Evolutionary conservation across 2,888 invertebrate species (phyloP).

Genomic region (Drosophila vallismaia): DNA sequence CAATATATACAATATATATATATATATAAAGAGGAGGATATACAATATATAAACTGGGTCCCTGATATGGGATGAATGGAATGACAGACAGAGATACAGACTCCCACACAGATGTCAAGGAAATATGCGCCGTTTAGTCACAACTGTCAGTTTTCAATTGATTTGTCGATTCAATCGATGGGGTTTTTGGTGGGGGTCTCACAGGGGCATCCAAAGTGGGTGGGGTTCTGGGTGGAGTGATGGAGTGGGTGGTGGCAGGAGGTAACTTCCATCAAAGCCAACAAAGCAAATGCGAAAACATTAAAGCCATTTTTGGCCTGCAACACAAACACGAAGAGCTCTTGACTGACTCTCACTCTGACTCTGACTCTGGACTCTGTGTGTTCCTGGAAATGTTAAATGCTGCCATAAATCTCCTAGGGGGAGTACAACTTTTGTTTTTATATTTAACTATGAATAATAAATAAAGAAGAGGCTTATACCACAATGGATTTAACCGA

Average conservation of each 20-base stretch:
- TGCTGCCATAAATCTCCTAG: slow-evolving; percentile 31
- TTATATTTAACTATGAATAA: slow-evolving; percentile 35
- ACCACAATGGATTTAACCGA: not conserved
- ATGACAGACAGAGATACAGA: slow-evolving; percentile 50
- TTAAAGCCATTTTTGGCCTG: slow-evolving; percentile 72
- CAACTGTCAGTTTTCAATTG: slow-evolving; percentile 78
- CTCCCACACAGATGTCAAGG: slow-evolving; percentile 73
- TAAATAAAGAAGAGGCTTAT: slow-evolving; percentile 18
- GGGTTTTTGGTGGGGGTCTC: slow-evolving; percentile 7
- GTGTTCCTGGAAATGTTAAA: slow-evolving; percentile 35
- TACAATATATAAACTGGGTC: slow-evolving; percentile 19
- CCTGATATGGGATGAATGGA: slow-evolving; percentile 8
- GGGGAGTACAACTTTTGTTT: slow-evolving; percentile 32
- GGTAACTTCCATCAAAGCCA: slow-evolving; percentile 71
- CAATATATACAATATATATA: slow-evolving; percentile 15
- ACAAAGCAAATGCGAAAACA: slow-evolving; percentile 80
- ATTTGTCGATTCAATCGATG: slow-evolving; percentile 68
- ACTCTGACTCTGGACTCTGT: not conserved
- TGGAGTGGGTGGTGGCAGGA: slow-evolving; percentile 12
- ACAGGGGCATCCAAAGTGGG: not conserved
- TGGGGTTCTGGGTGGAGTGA: not conserved
- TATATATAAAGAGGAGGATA: slow-evolving; percentile 4
- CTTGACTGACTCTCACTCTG: not conserved
- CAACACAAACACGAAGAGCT: slow-evolving; percentile 39
- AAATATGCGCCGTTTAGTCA: slow-evolving; percentile 79